Evolutionary conservation across 2,113 vertebrate species (phyloP).

Genomic region (Panurus biarmicus): DNA sequence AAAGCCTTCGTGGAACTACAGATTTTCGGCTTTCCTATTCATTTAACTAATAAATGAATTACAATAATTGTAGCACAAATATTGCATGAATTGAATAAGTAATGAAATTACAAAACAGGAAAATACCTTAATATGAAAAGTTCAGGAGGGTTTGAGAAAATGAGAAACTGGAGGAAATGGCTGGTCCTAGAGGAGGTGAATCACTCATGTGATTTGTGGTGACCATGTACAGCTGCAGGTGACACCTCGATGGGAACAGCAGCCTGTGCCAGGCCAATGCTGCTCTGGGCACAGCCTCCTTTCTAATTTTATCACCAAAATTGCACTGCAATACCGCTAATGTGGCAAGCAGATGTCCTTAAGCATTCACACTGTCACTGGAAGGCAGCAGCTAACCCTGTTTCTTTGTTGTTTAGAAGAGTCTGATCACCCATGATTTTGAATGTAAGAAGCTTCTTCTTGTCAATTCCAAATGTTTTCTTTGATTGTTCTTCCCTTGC

Average conservation of each 20-base stretch:
- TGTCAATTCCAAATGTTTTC: neutral
- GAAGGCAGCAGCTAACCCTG: neutral
- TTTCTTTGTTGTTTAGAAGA: neutral
- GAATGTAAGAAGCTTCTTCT: neutral
- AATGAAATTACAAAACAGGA: neutral
- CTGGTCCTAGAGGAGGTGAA: neutral
- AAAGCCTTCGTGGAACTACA: neutral
- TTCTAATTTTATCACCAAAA: slow-evolving; percentile 27
- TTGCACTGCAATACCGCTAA: neutral
- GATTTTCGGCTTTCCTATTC: neutral
- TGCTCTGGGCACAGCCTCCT: neutral
- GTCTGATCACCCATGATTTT: neutral
- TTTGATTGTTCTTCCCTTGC: neutral
- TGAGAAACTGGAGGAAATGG: neutral
- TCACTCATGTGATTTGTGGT: fast-evolving
- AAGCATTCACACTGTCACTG: fast-evolving
- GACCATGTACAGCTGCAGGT: neutral
- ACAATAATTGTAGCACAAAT: neutral
- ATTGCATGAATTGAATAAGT: neutral
- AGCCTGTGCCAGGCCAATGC: neutral
- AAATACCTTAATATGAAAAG: neutral
- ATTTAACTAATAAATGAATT: neutral
- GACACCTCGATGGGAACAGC: neutral
- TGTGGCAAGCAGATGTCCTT: neutral
- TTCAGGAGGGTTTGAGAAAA: neutral